phyloP scores from a whole-genome alignment of 2,888 invertebrate genomes.

The Ornithoptera alexandrae region DNA sequence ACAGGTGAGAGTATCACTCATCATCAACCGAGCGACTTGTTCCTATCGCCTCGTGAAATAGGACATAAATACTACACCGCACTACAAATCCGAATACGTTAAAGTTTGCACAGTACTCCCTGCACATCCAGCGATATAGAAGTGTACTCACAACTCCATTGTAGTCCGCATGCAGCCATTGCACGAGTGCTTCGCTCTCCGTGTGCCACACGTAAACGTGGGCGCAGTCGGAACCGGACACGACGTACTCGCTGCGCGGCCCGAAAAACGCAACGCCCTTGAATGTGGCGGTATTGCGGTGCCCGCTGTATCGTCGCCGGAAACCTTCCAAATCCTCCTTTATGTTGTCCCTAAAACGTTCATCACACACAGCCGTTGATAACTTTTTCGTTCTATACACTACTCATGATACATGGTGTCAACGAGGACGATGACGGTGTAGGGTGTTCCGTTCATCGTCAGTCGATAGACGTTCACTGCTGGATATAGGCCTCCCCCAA shows the following conservation, averaged over 20 bases:
- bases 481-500: too few relatives aligned
- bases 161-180: constrained; percentile 90
- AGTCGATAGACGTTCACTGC: too few relatives aligned
- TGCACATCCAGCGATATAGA: neutral
- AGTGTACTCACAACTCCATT: constrained; percentile 87
- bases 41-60: too few relatives aligned
- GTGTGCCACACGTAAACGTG: constrained; percentile 94
- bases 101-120: neutral
- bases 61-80: too few relatives aligned
- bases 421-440: too few relatives aligned
- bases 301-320: constrained; percentile 79
- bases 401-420: too few relatives aligned
- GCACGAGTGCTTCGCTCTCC: constrained; percentile 91
- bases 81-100: too few relatives aligned
- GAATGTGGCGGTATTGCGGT: constrained; percentile 86
- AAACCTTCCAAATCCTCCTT: constrained; percentile 66
- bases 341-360: constrained; percentile 41
- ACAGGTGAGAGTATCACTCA: too few relatives aligned
- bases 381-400: too few relatives aligned
- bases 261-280: constrained; percentile 98
- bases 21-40: too few relatives aligned
- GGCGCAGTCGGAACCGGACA: constrained; percentile 97
- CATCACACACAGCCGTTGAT: too few relatives aligned
- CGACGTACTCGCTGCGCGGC: constrained; percentile 91
- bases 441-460: too few relatives aligned